Percentiles rank a stretch among this genome's conserved stretches.
Evolutionary conservation across 2,888 invertebrate species (phyloP).

Genomic region (Galerucella nymphaeae): DNA sequence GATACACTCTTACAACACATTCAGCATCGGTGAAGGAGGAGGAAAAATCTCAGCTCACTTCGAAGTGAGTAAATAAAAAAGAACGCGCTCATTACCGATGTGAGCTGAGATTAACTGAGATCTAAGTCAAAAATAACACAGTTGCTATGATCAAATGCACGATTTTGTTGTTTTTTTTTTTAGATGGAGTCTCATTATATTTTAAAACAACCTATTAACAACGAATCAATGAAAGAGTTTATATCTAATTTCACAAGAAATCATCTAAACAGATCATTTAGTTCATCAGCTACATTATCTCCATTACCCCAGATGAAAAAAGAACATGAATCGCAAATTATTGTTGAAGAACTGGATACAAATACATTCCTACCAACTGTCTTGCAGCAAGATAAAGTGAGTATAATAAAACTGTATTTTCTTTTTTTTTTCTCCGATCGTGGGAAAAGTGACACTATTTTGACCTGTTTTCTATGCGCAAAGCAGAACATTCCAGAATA

Average conservation of each 20-base stretch:
- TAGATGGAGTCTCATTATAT: conserved; percentile 79
- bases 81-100: no score
- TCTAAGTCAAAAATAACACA: no score
- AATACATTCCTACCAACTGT: conserved; percentile 73
- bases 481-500: no score
- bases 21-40: no score
- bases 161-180: conserved; percentile 50
- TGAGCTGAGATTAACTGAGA: no score
- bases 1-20: no score
- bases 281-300: conserved; percentile 51
- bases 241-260: conserved; percentile 68
- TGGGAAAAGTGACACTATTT: no score
- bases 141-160: no score
- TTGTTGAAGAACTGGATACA: conserved; percentile 75
- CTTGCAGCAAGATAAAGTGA: conserved; percentile 72
- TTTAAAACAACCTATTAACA: conserved; percentile 68
- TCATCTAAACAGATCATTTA: conserved; percentile 56
- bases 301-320: conserved; percentile 47
- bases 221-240: conserved; percentile 67
- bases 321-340: conserved; percentile 57
- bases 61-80: no score
- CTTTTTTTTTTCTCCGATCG: no score
- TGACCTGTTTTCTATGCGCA: no score
- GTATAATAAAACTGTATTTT: neutral
- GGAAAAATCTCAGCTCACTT: no score